Percentiles rank a stretch among this genome's conserved stretches.
These are phyloP conservation scores for Polyploca ridens DNA, from an alignment of 2,888 invertebrate genomes.

Conservation along the genomic window DNA sequence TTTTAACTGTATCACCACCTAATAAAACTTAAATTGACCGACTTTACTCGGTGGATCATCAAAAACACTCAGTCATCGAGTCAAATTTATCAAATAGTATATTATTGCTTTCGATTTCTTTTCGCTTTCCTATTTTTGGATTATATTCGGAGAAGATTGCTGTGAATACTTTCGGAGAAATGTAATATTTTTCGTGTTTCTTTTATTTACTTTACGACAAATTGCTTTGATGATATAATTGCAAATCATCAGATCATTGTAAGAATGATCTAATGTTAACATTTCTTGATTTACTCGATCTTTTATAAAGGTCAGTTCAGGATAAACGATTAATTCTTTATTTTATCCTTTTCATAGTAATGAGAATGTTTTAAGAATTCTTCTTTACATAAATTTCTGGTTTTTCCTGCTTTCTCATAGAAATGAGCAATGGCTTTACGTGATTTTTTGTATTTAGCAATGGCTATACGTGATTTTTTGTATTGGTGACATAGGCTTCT, in stretches of 20 bases:
- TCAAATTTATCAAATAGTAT: slow-evolving; percentile 53
- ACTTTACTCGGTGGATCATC: slow-evolving; percentile 25
- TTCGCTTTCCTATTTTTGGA: slow-evolving; percentile 53
- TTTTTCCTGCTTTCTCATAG: no score
- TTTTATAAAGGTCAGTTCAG: no score
- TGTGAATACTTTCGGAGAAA: slow-evolving; percentile 27
- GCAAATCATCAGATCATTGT: not conserved
- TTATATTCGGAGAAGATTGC: slow-evolving; percentile 16
- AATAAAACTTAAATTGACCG: slow-evolving; percentile 16
- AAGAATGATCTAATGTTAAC: no score
- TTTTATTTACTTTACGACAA: not conserved
- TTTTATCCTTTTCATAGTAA: no score
- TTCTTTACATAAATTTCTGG: no score
- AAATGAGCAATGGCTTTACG: no score
- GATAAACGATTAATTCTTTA: no score
- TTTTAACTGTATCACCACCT: slow-evolving; percentile 11
- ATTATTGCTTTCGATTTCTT: slow-evolving; percentile 54
- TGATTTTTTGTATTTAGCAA: no score
- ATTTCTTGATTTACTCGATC: no score
- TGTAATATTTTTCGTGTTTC: slow-evolving; percentile 7
- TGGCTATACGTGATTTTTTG: no score
- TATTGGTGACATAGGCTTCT: no score
- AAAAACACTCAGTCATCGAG: slow-evolving; percentile 48
- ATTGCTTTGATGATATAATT: not conserved
- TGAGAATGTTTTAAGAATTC: no score